A percentile compares a stretch with the other conserved stretches of the same genome.
These are phyloP conservation scores for Pygocentrus nattereri DNA, from an alignment of 2,797 vertebrate genomes.

Conservation along the genomic window DNA sequence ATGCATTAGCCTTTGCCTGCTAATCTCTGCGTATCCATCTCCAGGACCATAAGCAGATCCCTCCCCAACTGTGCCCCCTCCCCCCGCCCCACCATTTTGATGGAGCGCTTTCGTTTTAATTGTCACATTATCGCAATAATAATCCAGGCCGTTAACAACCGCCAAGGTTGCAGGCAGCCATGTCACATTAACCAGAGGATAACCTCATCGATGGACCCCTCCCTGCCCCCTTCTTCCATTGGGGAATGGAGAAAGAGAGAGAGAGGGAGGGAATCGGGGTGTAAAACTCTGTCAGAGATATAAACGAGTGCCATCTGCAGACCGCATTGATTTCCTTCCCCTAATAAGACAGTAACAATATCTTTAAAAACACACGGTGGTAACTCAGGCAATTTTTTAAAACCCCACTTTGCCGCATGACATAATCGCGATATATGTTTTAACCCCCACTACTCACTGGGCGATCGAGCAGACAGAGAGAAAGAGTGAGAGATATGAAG, in stretches of 20 bases:
- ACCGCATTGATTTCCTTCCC: conserved; percentile 68
- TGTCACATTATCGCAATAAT: conserved; percentile 83
- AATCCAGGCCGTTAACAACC: conserved; percentile 79
- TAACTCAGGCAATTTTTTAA: conserved; percentile 46
- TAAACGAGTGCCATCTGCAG: conserved; percentile 65
- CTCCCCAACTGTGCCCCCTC: neutral
- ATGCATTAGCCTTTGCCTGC: conserved; percentile 71
- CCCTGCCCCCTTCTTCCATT: conserved; percentile 10
- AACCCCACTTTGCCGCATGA: conserved; percentile 51
- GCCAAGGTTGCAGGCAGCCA: conserved; percentile 80
- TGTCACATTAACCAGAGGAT: conserved; percentile 83
- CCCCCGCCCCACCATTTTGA: conserved; percentile 57
- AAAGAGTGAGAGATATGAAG: conserved; percentile 20
- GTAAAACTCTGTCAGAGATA: conserved; percentile 51
- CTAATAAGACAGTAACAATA: conserved; percentile 71
- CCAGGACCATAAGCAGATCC: conserved; percentile 61
- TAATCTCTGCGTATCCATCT: conserved; percentile 76
- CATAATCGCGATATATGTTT: conserved; percentile 51
- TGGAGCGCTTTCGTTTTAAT: conserved; percentile 78
- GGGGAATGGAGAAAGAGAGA: neutral
- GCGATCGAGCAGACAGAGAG: conserved; percentile 15
- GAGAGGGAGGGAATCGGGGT: conserved; percentile 66
- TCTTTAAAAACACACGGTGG: conserved; percentile 65
- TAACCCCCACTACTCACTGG: conserved; percentile 34
- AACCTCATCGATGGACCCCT: conserved; percentile 66